Percentiles rank a stretch among this genome's conserved stretches.
phyloP scores from a whole-genome alignment of 2,797 vertebrate genomes.

The Oreochromis grahami region DNA sequence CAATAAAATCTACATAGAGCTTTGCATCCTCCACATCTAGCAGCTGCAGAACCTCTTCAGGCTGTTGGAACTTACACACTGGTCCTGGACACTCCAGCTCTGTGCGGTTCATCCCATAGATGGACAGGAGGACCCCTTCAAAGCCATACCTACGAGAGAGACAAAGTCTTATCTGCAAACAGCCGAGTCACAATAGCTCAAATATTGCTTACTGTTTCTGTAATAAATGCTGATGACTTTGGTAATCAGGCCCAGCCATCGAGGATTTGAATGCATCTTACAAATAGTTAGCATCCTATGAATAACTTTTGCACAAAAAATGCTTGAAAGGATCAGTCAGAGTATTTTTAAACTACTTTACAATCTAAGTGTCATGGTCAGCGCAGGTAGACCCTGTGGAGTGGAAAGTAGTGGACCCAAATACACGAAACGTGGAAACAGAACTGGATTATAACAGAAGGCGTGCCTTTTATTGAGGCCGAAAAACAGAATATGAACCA shows the following conservation, averaged over 20 bases:
- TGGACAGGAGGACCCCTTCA: conserved; percentile 92
- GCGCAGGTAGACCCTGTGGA: neutral
- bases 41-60: conserved; percentile 86
- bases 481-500: neutral
- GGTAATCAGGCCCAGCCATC: neutral
- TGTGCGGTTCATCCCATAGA: conserved; percentile 93
- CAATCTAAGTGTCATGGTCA: neutral
- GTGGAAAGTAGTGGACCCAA: neutral
- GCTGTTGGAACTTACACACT: conserved; percentile 87
- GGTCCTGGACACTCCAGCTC: conserved; percentile 85
- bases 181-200: neutral
- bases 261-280: neutral
- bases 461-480: neutral
- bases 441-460: neutral
- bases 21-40: conserved; percentile 91
- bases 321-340: neutral
- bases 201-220: neutral
- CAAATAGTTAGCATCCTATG: neutral
- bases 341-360: neutral
- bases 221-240: neutral
- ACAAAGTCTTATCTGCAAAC: neutral
- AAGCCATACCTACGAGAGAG: conserved; percentile 86
- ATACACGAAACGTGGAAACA: neutral
- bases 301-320: fast-evolving
- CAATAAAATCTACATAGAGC: conserved; percentile 92